phyloP scores from a whole-genome alignment of 1,140 invertebrate species.

The Anadara kagoshimensis region DNA sequence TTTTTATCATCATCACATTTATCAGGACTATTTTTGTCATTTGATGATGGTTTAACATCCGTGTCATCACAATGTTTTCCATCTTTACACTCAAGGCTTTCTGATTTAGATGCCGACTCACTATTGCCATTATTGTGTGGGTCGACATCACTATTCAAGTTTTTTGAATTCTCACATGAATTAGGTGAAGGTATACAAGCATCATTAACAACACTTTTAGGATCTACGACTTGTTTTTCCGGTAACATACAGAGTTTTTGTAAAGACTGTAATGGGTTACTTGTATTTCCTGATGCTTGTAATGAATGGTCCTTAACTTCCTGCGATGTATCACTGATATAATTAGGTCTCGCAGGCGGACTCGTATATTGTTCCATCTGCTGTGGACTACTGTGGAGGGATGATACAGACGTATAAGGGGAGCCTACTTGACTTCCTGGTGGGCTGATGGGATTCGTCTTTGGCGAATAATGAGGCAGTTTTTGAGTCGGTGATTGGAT shows the following conservation, averaged over 20 bases:
- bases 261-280: constrained; percentile 66
- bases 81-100: constrained; percentile 36
- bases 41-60: background rate
- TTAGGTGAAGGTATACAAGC: constrained; percentile 56
- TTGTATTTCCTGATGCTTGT: too few relatives aligned
- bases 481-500: too few relatives aligned
- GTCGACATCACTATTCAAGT: constrained; percentile 65
- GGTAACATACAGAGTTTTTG: constrained; percentile 70
- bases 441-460: constrained; percentile 38
- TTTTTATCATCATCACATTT: background rate
- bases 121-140: constrained; percentile 27
- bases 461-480: too few relatives aligned
- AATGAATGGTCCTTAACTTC: too few relatives aligned
- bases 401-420: constrained; percentile 2
- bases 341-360: background rate
- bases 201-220: constrained; percentile 70
- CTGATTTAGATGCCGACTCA: constrained; percentile 40
- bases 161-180: constrained; percentile 66
- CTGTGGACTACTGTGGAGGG: constrained; percentile 8
- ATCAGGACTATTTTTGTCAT: background rate
- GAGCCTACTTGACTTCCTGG: constrained; percentile 27
- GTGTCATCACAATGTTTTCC: constrained; percentile 36
- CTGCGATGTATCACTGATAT: too few relatives aligned
- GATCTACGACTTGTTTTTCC: constrained; percentile 68
- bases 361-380: too few relatives aligned